Percentiles rank a stretch among this genome's conserved stretches.
Conservation (phyloP, 1,140 invertebrate genomes). For the Cyclina sinensis region DNA sequence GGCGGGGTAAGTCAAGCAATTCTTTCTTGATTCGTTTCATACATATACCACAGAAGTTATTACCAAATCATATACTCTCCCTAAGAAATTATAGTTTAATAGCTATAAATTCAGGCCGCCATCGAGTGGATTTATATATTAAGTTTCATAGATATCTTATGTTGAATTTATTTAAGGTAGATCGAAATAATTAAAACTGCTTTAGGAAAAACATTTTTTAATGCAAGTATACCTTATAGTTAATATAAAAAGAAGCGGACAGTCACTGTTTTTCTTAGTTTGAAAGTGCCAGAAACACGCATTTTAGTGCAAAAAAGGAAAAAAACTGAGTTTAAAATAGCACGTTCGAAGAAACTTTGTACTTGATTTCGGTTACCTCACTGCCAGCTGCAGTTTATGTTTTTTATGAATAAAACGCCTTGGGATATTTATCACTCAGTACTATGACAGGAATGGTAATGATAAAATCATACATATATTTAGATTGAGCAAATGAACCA, state of each 20-base stretch:
- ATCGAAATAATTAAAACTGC: not conserved
- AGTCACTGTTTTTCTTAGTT: not conserved
- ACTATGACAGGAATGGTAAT: not conserved
- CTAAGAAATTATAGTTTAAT: no score
- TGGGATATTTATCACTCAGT: not conserved
- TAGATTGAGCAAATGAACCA: not conserved
- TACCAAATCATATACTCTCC: no score
- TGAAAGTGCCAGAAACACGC: not conserved
- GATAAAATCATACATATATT: not conserved
- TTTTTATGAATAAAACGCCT: not conserved
- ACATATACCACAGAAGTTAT: no score
- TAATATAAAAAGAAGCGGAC: not conserved
- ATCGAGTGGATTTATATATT: no score
- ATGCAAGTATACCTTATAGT: not conserved
- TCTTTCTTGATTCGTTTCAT: no score
- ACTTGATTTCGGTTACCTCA: not conserved
- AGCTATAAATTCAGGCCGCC: no score
- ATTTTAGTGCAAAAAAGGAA: not conserved
- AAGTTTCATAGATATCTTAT: no score
- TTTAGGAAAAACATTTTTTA: not conserved
- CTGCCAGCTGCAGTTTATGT: not conserved
- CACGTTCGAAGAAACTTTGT: not conserved
- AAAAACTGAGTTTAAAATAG: not conserved
- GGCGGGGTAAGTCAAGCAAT: not conserved
- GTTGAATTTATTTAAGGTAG: not conserved